Percentiles rank a stretch among this genome's conserved stretches.
Conservation (phyloP, 2,113 vertebrate species). For the Protobothrops flavoviridis region DNA sequence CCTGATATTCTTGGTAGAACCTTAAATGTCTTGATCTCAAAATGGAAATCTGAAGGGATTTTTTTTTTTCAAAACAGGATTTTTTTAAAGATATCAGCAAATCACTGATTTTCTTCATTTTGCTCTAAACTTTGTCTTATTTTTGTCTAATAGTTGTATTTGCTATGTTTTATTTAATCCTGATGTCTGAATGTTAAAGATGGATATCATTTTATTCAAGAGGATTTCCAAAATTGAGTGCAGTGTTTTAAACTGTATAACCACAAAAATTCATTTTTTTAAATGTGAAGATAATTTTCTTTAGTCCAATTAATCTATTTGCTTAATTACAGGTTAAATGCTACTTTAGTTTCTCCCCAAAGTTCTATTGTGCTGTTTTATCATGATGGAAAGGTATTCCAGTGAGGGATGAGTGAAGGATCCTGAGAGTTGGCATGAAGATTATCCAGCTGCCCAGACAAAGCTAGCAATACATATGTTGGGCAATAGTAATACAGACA, state of each 20-base stretch:
- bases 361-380: background rate
- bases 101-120: background rate
- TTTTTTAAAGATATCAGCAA: background rate
- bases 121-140: background rate
- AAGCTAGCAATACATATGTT: background rate
- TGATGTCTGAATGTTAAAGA: background rate
- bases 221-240: background rate
- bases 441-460: background rate
- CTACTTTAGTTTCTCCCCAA: background rate
- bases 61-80: background rate
- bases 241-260: background rate
- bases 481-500: background rate
- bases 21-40: background rate
- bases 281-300: background rate
- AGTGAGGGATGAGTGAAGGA: background rate
- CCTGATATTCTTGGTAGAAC: background rate
- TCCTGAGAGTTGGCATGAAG: background rate
- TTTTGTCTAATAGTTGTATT: background rate
- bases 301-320: background rate
- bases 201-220: background rate
- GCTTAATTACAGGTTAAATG: background rate
- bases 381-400: background rate
- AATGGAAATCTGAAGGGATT: background rate
- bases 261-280: background rate
- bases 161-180: background rate